Conservation (phyloP, 2,113 vertebrate genomes). For the Hippotragus niger region DNA sequence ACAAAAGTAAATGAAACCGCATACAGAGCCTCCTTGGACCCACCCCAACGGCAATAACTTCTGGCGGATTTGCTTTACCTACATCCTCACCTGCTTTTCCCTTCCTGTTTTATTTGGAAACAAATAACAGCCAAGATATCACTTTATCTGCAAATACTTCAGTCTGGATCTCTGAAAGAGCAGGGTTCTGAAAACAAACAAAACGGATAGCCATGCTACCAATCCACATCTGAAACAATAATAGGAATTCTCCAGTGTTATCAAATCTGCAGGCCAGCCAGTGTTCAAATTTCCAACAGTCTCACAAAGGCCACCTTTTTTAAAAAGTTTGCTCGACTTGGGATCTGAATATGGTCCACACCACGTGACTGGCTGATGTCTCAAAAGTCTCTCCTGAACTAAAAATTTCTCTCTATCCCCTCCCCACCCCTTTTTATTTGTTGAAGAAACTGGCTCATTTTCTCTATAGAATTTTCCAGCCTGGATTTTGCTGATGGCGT, state of each 20-base stretch:
- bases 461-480: neutral
- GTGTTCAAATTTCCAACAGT: neutral
- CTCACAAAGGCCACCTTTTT: neutral
- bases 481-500: neutral
- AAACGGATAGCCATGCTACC: fast-evolving
- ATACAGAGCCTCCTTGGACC: neutral
- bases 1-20: neutral
- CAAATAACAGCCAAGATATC: neutral
- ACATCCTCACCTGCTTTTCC: neutral
- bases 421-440: neutral
- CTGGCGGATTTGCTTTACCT: neutral
- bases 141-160: neutral
- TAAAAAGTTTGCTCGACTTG: neutral
- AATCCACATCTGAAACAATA: neutral
- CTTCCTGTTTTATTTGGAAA: neutral
- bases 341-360: too few species aligned
- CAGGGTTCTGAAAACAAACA: neutral
- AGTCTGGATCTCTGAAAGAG: neutral
- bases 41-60: fast-evolving
- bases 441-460: neutral
- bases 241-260: neutral
- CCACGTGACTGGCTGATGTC: fast-evolving
- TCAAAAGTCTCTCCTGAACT: neutral
- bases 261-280: neutral
- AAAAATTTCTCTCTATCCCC: too few species aligned